Percentiles rank a stretch among this genome's conserved stretches.
phyloP scores from a whole-genome alignment of 2,797 vertebrate species.

The Acrossocheilus fasciatus region DNA sequence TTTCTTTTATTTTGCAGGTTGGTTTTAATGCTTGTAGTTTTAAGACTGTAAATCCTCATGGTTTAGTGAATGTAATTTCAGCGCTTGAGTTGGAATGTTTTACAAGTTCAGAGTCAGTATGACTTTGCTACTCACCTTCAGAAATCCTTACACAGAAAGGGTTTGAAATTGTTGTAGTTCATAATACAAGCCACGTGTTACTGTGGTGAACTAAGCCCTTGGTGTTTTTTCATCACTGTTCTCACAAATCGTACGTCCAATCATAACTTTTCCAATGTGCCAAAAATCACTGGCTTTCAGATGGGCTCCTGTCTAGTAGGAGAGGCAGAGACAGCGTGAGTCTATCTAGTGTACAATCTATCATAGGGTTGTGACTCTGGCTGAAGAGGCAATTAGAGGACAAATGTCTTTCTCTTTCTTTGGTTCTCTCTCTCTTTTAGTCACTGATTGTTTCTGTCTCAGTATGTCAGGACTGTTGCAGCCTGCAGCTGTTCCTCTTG shows the following conservation, averaged over 20 bases:
- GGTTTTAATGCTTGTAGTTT: not conserved
- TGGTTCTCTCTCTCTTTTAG: conserved; percentile 22
- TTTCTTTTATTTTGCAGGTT: not conserved
- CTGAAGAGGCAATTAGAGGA: conserved; percentile 48
- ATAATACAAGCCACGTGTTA: conserved; percentile 19
- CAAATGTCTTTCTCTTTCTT: conserved; percentile 40
- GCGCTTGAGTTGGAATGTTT: not conserved
- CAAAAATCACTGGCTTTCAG: conserved; percentile 45
- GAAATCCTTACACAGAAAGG: not conserved
- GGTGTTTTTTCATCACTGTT: conserved; percentile 37
- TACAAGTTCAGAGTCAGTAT: not conserved
- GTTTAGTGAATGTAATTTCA: conserved; percentile 4
- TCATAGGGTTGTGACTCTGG: conserved; percentile 43
- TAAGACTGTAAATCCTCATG: not conserved
- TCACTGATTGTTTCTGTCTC: not conserved
- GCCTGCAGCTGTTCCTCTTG: conserved; percentile 57
- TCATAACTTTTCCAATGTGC: conserved; percentile 31
- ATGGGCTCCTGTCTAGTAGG: conserved; percentile 51
- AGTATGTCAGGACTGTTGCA: conserved; percentile 12
- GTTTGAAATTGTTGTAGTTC: conserved; percentile 22
- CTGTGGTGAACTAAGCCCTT: conserved; percentile 19
- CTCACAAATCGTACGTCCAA: conserved; percentile 44
- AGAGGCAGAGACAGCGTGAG: conserved; percentile 29
- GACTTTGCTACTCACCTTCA: not conserved
- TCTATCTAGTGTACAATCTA: conserved; percentile 49